Conservation (phyloP, 2,888 invertebrate genomes). For the Athetis lepigone region DNA sequence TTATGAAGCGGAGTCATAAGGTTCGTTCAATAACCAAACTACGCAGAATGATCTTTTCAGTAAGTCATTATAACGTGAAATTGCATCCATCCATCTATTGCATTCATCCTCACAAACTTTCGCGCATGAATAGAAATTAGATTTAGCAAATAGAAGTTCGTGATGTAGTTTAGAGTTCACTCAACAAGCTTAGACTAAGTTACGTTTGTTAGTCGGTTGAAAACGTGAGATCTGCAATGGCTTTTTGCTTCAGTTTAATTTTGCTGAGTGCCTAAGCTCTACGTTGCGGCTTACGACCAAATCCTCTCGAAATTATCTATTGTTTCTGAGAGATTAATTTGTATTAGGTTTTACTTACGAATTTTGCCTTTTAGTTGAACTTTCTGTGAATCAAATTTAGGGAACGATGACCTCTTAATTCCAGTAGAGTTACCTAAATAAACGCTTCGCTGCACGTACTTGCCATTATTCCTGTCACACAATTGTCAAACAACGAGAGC, state of each 20-base stretch:
- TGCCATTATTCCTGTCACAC: no score
- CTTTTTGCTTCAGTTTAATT: slow-evolving; percentile 25
- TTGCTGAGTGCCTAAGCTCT: slow-evolving; percentile 32
- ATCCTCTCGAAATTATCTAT: slow-evolving; percentile 27
- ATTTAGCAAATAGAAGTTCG: no score
- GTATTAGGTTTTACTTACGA: background rate
- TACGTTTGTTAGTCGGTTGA: background rate
- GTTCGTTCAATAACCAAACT: slow-evolving; percentile 3
- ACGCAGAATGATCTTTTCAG: no score
- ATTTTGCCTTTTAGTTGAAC: background rate
- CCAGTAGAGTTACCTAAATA: no score
- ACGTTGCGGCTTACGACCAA: slow-evolving; percentile 11
- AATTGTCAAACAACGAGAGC: no score
- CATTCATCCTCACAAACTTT: no score
- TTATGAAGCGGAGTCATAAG: slow-evolving; percentile 7
- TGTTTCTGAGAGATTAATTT: slow-evolving; percentile 21
- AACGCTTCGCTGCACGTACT: no score
- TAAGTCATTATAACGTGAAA: no score
- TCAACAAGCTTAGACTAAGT: background rate
- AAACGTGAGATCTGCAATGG: slow-evolving; percentile 4
- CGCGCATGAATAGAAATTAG: no score
- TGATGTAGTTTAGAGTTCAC: background rate
- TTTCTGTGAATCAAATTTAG: no score
- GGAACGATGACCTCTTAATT: no score
- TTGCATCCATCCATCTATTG: no score